Conservation (phyloP, 2,113 vertebrate species). For the Myrmecophaga tridactyla region DNA sequence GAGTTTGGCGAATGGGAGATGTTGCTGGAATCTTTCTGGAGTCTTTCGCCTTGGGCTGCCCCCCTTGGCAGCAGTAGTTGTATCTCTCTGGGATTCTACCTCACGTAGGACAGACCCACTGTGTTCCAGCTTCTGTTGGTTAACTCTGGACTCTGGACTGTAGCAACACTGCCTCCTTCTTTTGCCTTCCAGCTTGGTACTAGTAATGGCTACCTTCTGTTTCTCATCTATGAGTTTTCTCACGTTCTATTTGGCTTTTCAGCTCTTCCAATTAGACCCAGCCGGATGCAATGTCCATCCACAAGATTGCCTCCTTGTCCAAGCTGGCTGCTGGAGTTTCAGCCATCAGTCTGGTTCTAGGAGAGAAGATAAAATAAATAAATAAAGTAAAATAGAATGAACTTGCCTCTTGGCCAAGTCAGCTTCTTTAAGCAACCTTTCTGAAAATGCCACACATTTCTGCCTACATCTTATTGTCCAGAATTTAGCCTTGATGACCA, state of each 20-base stretch:
- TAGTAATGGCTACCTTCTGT: neutral
- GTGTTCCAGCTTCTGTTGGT: neutral
- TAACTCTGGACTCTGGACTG: neutral
- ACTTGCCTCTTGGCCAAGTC: neutral
- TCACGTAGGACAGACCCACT: neutral
- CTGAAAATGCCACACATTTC: neutral
- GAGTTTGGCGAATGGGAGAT: neutral
- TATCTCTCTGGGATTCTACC: neutral
- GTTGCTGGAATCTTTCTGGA: neutral
- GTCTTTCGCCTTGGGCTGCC: neutral
- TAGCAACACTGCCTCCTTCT: neutral
- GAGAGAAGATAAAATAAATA: neutral
- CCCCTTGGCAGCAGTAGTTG: neutral
- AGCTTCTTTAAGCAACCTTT: neutral
- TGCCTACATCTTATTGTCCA: neutral
- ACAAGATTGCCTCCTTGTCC: neutral
- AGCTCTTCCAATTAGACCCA: neutral
- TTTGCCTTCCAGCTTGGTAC: neutral
- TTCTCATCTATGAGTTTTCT: neutral
- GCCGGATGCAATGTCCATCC: neutral
- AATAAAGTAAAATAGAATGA: neutral
- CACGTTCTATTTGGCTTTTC: neutral
- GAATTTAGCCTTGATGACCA: neutral
- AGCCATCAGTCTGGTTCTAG: neutral
- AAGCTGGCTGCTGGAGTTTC: neutral